A percentile compares a stretch with the other conserved stretches of the same genome.
Conservation (phyloP, 2,797 vertebrate species). For the Schizopygopsis malacanthus region DNA sequence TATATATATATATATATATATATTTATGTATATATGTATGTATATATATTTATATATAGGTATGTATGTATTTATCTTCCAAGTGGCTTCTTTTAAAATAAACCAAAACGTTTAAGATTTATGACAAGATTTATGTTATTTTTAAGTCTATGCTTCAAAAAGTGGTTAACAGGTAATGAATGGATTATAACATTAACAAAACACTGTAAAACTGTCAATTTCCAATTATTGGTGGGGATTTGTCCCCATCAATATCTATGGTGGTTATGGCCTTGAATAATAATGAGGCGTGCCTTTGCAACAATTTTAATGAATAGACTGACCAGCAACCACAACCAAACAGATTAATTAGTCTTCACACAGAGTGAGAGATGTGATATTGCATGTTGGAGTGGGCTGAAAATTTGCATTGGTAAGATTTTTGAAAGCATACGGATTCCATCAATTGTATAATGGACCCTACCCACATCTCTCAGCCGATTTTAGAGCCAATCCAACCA, state of each 20-base stretch:
- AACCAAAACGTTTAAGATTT: no score
- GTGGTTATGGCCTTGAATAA: not conserved
- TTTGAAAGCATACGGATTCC: not conserved
- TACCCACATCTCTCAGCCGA: constrained; percentile 7
- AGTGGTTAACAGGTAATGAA: no score
- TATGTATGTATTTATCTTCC: no score
- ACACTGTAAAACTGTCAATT: no score
- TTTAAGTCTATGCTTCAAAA: no score
- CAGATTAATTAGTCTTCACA: not conserved
- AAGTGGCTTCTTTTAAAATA: no score
- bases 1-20: no score
- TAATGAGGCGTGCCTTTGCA: not conserved
- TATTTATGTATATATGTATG: no score
- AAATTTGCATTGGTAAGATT: not conserved
- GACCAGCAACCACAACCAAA: not conserved
- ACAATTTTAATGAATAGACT: not conserved
- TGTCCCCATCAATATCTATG: not conserved
- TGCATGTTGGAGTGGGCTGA: not conserved
- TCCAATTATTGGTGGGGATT: not conserved
- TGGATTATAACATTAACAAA: no score
- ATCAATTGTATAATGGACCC: constrained; percentile 4
- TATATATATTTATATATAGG: no score
- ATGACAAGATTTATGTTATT: no score
- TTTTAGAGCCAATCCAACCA: not conserved
- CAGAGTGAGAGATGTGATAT: not conserved